phyloP scores from a whole-genome alignment of 2,113 vertebrate genomes.

The Tetrao urogallus region DNA sequence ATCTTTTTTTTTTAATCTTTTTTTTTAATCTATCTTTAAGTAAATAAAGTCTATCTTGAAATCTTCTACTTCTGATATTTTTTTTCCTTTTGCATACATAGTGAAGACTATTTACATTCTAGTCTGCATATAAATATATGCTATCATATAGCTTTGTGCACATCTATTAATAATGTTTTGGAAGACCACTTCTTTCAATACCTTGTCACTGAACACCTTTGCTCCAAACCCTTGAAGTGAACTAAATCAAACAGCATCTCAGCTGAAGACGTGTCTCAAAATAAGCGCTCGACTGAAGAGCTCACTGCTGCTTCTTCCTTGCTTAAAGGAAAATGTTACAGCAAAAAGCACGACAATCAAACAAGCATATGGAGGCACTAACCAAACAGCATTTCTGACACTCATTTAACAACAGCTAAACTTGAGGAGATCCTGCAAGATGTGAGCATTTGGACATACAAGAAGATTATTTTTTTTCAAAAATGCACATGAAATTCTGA shows the following conservation, averaged over 20 bases:
- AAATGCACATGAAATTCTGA: not conserved
- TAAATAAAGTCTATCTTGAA: not conserved
- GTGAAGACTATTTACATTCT: not conserved
- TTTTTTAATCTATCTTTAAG: too few relatives aligned
- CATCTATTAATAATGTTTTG: not conserved
- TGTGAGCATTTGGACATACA: not conserved
- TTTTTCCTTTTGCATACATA: not conserved
- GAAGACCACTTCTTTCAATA: not conserved
- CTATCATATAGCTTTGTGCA: not conserved
- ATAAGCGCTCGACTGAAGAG: not conserved
- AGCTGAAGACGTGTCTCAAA: not conserved
- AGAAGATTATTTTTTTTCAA: not conserved
- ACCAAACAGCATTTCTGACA: not conserved
- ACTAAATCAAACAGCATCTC: not conserved
- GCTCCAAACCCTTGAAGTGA: not conserved
- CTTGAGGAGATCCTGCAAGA: not conserved
- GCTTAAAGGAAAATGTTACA: not conserved
- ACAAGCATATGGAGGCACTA: not conserved
- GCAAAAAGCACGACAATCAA: not conserved
- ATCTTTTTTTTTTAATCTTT: too few relatives aligned
- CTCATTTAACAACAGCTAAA: not conserved
- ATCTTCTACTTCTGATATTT: not conserved
- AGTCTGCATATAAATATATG: not conserved
- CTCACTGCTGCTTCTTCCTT: not conserved
- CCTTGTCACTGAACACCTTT: not conserved